These are phyloP conservation scores for Semnornis frantzii DNA, from an alignment of 2,113 vertebrate genomes.

Conservation along the genomic window DNA sequence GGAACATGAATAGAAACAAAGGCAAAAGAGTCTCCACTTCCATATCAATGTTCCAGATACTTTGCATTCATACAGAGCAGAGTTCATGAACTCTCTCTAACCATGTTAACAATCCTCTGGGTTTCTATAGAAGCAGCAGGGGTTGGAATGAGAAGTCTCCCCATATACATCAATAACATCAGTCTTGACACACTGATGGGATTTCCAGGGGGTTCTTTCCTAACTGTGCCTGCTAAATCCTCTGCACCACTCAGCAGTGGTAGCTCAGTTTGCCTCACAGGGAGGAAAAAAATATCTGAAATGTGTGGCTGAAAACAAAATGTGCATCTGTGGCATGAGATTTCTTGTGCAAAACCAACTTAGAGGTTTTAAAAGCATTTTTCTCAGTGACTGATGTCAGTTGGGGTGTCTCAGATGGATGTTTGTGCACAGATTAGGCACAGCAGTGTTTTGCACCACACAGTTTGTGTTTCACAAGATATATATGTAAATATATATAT, in stretches of 20 bases:
- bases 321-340: not conserved
- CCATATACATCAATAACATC: conserved; percentile 81
- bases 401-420: not conserved
- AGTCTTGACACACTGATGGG: conserved; percentile 73
- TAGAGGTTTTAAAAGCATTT: not conserved
- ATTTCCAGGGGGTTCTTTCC: conserved; percentile 69
- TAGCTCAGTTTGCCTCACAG: conserved; percentile 25
- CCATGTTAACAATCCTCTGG: conserved; percentile 81
- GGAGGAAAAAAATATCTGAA: conserved; percentile 3
- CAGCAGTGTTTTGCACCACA: not conserved
- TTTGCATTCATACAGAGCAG: conserved; percentile 81
- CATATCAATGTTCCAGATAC: conserved; percentile 79
- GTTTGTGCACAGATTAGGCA: not conserved
- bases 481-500: too few species aligned
- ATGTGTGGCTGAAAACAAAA: conserved; percentile 40
- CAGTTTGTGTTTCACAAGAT: not conserved
- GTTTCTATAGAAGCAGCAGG: conserved; percentile 83
- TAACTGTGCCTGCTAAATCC: conserved; percentile 47
- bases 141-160: conserved; percentile 78
- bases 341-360: conserved; percentile 28
- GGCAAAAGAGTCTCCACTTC: conserved; percentile 63
- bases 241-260: conserved; percentile 33
- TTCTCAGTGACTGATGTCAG: not conserved
- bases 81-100: conserved; percentile 84
- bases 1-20: conserved; percentile 73